Evolutionary conservation across 2,113 vertebrate genomes (phyloP).

Genomic region (Acanthisitta chloris): DNA sequence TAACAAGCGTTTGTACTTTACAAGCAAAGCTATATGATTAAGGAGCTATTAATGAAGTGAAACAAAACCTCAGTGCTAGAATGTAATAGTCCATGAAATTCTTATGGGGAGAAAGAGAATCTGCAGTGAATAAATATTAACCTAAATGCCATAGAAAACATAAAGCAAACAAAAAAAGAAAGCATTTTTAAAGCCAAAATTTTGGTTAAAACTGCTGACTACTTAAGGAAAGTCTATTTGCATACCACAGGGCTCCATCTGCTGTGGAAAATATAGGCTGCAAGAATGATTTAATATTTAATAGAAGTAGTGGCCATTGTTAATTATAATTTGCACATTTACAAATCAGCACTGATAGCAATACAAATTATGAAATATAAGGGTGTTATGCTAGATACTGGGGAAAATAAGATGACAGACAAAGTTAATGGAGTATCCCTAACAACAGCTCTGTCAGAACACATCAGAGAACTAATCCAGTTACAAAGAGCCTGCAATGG

Average conservation of each 20-base stretch:
- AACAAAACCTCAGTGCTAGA: slow-evolving; percentile 80
- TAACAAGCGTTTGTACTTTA: slow-evolving; percentile 76
- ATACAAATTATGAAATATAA: slow-evolving; percentile 99
- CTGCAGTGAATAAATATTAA: slow-evolving; percentile 91
- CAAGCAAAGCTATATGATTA: slow-evolving; percentile 80
- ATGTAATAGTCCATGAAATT: slow-evolving; percentile 83
- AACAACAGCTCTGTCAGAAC: slow-evolving; percentile 95
- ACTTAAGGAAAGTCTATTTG: slow-evolving; percentile 86
- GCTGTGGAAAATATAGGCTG: slow-evolving; percentile 87
- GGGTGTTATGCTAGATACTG: slow-evolving; percentile 86
- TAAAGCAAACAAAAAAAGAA: slow-evolving; percentile 73
- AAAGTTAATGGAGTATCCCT: slow-evolving; percentile 98
- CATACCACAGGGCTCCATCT: slow-evolving; percentile 94
- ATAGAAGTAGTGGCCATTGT: slow-evolving; percentile 93
- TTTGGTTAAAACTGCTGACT: slow-evolving; percentile 86
- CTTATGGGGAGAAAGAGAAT: slow-evolving; percentile 80
- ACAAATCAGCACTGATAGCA: slow-evolving; percentile 99
- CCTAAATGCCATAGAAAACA: slow-evolving; percentile 80
- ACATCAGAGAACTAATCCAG: slow-evolving; percentile 97
- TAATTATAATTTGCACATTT: slow-evolving; percentile 99
- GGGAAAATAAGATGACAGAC: slow-evolving; percentile 96
- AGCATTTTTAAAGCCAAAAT: slow-evolving; percentile 78
- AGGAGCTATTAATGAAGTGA: slow-evolving; percentile 86
- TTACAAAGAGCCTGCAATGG: slow-evolving; percentile 88
- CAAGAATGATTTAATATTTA: slow-evolving; percentile 99